Conservation (phyloP, 2,797 vertebrate genomes). For the Gallirallus australis region DNA sequence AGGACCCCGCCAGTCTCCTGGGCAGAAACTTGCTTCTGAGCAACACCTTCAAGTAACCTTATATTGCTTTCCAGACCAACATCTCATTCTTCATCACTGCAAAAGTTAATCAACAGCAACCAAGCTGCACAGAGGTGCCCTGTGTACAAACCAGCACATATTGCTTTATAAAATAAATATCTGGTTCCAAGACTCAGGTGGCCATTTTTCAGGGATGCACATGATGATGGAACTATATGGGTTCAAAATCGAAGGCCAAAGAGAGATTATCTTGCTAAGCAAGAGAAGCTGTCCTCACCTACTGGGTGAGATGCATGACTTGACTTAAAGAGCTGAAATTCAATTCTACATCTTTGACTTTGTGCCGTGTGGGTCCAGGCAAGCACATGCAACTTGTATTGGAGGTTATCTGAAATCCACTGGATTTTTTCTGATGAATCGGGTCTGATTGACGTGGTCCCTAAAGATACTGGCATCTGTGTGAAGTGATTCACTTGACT, state of each 20-base stretch:
- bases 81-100: neutral
- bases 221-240: neutral
- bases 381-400: neutral
- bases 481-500: slow-evolving; percentile 4
- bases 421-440: neutral
- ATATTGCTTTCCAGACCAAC: neutral
- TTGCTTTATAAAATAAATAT: neutral
- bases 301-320: neutral
- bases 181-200: neutral
- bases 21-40: neutral
- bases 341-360: neutral
- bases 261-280: neutral
- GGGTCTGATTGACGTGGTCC: neutral
- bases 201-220: neutral
- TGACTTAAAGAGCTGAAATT: neutral
- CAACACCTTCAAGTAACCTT: neutral
- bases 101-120: neutral
- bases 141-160: neutral
- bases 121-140: neutral
- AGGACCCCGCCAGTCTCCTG: neutral
- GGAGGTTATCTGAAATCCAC: slow-evolving; percentile 60
- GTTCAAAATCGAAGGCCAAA: neutral
- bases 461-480: neutral
- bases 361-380: neutral
- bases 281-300: neutral